These are phyloP conservation scores for Ceyx margarethae DNA, from an alignment of 2,113 vertebrate genomes.

Conservation along the genomic window DNA sequence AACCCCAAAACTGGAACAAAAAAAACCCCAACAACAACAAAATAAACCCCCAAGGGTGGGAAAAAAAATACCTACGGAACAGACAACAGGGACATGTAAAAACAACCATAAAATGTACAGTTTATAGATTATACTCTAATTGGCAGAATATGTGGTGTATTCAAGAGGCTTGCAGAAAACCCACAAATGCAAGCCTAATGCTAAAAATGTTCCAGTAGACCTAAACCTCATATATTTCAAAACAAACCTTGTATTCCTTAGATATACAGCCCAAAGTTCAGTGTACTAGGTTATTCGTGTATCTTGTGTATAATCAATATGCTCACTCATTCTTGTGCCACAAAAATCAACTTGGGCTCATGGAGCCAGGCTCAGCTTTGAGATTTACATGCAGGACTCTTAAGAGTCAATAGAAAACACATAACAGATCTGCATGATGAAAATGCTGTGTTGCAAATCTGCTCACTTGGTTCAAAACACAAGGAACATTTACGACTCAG, in stretches of 20 bases:
- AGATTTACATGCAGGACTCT: constrained; percentile 78
- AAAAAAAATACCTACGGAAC: neutral
- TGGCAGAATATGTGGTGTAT: constrained; percentile 55
- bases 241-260: constrained; percentile 35
- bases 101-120: constrained; percentile 30
- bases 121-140: constrained; percentile 43
- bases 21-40: neutral
- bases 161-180: constrained; percentile 65
- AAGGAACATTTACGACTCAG: constrained; percentile 67
- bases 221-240: constrained; percentile 41
- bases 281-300: constrained; percentile 11
- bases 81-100: constrained; percentile 26
- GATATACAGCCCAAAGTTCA: constrained; percentile 44
- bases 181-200: constrained; percentile 70
- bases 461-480: constrained; percentile 72
- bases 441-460: constrained; percentile 73
- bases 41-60: no score
- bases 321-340: constrained; percentile 58
- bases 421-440: constrained; percentile 66
- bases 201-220: constrained; percentile 49
- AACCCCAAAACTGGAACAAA: neutral
- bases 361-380: constrained; percentile 75
- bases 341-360: constrained; percentile 53
- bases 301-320: constrained; percentile 34
- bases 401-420: constrained; percentile 73